Percentiles rank a stretch among this genome's conserved stretches.
Conservation (phyloP, 2,113 vertebrate genomes). For the Fregetta grallaria region DNA sequence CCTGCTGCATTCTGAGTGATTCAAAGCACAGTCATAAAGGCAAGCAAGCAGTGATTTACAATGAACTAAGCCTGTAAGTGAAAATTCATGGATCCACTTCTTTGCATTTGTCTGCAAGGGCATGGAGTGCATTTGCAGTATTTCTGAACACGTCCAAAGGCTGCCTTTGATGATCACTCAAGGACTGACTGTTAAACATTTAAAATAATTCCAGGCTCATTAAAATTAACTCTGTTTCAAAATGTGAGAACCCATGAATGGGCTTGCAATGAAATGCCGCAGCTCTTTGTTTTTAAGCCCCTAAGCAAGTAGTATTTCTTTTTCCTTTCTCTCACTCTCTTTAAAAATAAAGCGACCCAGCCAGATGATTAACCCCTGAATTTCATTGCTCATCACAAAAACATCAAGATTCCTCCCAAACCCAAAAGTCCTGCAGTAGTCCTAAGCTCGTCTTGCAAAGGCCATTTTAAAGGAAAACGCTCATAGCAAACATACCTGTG, state of each 20-base stretch:
- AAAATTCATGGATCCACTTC: slow-evolving; percentile 49
- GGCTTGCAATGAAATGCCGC: not conserved
- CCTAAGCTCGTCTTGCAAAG: not conserved
- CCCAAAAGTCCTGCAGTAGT: not conserved
- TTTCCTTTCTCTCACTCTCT: not conserved
- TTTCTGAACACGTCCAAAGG: slow-evolving; percentile 43
- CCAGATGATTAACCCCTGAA: slow-evolving; percentile 14
- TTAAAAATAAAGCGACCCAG: not conserved
- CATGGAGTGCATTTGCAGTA: slow-evolving; percentile 31
- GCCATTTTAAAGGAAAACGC: not conserved
- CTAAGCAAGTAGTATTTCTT: not conserved
- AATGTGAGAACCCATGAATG: slow-evolving; percentile 21
- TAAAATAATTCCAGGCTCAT: slow-evolving; percentile 49
- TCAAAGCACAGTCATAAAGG: slow-evolving; percentile 32
- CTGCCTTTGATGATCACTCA: slow-evolving; percentile 62
- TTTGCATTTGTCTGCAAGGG: slow-evolving; percentile 31
- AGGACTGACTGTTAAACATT: slow-evolving; percentile 56
- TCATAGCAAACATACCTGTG: slow-evolving; percentile 68
- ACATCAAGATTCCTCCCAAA: not conserved
- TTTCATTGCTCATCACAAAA: slow-evolving; percentile 3
- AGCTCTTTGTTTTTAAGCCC: slow-evolving; percentile 38
- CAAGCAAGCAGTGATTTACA: slow-evolving; percentile 48
- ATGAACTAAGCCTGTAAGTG: slow-evolving; percentile 40
- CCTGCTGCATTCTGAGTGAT: slow-evolving; percentile 14
- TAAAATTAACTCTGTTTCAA: slow-evolving; percentile 48